Evolutionary conservation across 2,888 invertebrate genomes (phyloP).

Genomic region (Zootermopsis nevadensis): DNA sequence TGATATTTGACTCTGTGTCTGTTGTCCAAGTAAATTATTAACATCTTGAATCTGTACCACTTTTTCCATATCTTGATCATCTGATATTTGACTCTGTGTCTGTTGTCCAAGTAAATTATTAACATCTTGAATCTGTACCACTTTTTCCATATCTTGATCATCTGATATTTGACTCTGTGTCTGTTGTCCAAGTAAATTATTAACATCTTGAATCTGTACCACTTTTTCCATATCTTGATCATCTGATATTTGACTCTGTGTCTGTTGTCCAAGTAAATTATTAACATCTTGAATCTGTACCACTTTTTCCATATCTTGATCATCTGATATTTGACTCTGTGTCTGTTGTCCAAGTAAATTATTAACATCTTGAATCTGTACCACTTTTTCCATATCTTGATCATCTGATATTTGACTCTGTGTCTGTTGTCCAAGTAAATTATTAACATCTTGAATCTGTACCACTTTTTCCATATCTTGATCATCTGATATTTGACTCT

Average conservation of each 20-base stretch:
- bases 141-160: not conserved
- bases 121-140: no score
- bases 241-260: conserved; percentile 58
- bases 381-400: conserved; percentile 57
- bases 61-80: no score
- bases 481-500: no score
- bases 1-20: not conserved
- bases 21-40: not conserved
- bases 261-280: conserved; percentile 11
- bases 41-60: not conserved
- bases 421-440: no score
- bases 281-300: no score
- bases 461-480: no score
- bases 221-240: conserved; percentile 58
- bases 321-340: no score
- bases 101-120: no score
- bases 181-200: not conserved
- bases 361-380: conserved; percentile 32
- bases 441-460: no score
- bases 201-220: not conserved
- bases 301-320: no score
- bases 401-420: conserved; percentile 49
- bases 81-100: no score
- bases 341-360: not conserved
- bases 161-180: not conserved